Conservation (phyloP, 2,113 vertebrate genomes). For the Piprites chloris region DNA sequence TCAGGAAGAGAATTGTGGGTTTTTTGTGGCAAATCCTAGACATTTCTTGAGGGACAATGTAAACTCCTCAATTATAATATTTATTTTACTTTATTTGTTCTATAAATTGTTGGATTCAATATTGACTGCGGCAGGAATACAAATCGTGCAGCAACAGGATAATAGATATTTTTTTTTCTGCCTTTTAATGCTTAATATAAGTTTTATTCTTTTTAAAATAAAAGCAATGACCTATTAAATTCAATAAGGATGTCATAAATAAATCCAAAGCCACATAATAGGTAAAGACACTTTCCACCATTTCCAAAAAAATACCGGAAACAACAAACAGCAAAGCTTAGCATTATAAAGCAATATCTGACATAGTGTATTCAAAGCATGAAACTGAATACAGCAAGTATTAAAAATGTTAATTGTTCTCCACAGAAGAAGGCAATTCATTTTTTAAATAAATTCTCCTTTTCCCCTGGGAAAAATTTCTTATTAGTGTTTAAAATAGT, state of each 20-base stretch:
- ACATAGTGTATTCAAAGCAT: background rate
- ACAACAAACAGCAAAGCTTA: background rate
- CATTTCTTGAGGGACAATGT: background rate
- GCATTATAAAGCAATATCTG: background rate
- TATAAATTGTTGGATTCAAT: background rate
- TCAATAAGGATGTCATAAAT: background rate
- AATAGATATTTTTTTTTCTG: background rate
- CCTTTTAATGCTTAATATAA: background rate
- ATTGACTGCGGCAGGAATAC: background rate
- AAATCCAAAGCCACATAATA: background rate
- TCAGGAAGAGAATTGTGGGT: background rate
- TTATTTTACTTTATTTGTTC: background rate
- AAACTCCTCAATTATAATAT: background rate
- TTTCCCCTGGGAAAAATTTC: background rate
- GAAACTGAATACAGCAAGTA: background rate
- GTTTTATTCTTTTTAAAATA: background rate
- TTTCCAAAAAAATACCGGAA: background rate
- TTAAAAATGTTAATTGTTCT: slow-evolving; percentile 19
- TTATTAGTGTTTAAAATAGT: slow-evolving; percentile 17
- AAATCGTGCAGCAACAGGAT: background rate
- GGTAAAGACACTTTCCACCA: background rate
- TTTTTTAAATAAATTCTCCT: slow-evolving; percentile 25
- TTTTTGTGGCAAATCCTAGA: background rate
- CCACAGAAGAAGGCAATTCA: background rate
- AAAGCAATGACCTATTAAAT: background rate